phyloP scores from a whole-genome alignment of 2,888 invertebrate species.

The Bhutanitis thaidina region DNA sequence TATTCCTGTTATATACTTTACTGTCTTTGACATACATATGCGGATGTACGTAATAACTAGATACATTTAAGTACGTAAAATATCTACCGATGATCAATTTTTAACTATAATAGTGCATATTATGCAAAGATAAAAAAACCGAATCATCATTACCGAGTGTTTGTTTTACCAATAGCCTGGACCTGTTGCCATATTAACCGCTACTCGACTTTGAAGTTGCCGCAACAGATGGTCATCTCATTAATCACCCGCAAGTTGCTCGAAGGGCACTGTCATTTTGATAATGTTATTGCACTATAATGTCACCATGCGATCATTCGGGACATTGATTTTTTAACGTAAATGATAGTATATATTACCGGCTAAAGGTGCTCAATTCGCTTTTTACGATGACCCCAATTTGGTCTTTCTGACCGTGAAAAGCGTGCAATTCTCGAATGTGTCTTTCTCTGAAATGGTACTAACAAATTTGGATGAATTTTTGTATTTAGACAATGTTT shows the following conservation, averaged over 20 bases:
- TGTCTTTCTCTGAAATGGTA: too few species aligned
- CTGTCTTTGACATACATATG: too few species aligned
- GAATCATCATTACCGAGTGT: conserved; percentile 1
- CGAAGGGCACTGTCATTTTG: conserved; percentile 16
- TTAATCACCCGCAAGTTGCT: conserved; percentile 16
- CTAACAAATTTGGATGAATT: too few species aligned
- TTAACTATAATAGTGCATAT: too few species aligned
- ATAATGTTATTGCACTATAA: conserved; percentile 15
- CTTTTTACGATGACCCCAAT: neutral
- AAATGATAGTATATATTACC: neutral
- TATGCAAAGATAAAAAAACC: neutral
- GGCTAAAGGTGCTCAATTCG: neutral
- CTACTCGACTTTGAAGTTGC: conserved; percentile 3
- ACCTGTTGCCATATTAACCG: conserved; percentile 1
- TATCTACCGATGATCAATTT: too few species aligned
- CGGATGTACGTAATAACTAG: too few species aligned
- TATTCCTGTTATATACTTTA: too few species aligned
- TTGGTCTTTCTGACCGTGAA: neutral
- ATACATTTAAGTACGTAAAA: too few species aligned
- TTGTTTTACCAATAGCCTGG: conserved; percentile 7
- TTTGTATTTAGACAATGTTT: too few species aligned
- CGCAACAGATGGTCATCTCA: conserved; percentile 14
- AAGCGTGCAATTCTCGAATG: too few species aligned
- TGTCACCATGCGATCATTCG: neutral
- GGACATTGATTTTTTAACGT: conserved; percentile 1